Conservation (phyloP, 2,113 vertebrate species). For the Bujurquina vittata region DNA sequence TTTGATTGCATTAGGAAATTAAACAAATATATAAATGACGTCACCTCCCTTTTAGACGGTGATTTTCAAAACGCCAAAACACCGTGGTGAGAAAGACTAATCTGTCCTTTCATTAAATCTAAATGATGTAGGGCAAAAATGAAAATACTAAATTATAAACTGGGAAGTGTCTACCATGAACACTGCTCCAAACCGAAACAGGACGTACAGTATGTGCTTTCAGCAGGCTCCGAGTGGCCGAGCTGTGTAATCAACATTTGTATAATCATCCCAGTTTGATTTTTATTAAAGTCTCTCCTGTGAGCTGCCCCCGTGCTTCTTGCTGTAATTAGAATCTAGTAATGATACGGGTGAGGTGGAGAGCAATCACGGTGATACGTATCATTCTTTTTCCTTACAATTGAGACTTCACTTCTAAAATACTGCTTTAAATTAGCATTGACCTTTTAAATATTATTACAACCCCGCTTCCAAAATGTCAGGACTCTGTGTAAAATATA, state of each 20-base stretch:
- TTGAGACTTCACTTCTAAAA: not conserved
- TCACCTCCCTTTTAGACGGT: not conserved
- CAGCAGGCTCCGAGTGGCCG: not conserved
- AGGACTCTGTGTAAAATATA: not conserved
- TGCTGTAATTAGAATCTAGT: not conserved
- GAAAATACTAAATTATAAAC: not conserved
- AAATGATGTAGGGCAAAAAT: not conserved
- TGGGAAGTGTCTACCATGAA: not conserved
- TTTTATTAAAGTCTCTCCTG: not conserved
- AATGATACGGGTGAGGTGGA: not conserved
- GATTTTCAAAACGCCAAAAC: slow-evolving; percentile 5
- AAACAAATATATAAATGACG: not conserved
- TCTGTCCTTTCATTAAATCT: slow-evolving; percentile 2
- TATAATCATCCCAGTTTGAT: slow-evolving; percentile 36
- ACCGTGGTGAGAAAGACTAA: not conserved
- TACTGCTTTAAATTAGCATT: not conserved
- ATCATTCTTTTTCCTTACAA: not conserved
- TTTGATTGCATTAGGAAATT: not conserved
- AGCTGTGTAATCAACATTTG: slow-evolving; percentile 21
- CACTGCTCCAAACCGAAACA: not conserved
- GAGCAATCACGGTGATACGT: not conserved
- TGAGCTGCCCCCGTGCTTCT: not conserved
- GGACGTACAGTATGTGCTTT: not conserved
- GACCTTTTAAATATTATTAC: not conserved
- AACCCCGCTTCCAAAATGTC: not conserved